Conservation (phyloP, 2,113 vertebrate genomes). For the Grantiella picta region DNA sequence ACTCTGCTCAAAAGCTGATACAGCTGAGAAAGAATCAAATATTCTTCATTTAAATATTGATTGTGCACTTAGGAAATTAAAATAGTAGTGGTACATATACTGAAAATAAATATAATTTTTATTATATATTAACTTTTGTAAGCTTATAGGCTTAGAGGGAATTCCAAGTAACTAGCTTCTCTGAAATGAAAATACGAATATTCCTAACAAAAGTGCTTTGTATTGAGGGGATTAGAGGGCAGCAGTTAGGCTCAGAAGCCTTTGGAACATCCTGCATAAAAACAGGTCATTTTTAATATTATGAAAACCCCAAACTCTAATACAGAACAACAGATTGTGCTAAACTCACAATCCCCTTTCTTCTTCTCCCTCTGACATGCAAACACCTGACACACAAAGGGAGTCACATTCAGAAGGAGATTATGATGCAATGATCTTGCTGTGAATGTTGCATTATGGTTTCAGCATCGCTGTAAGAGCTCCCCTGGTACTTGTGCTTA, state of each 20-base stretch:
- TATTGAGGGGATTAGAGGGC: constrained; percentile 18
- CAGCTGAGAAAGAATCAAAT: background rate
- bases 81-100: background rate
- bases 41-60: constrained; percentile 29
- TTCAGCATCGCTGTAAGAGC: constrained; percentile 61
- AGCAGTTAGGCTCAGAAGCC: constrained; percentile 15
- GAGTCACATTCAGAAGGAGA: constrained; percentile 68
- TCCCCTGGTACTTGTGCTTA: constrained; percentile 73
- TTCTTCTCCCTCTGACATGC: constrained; percentile 45
- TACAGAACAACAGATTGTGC: constrained; percentile 35
- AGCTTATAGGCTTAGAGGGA: background rate
- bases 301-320: background rate
- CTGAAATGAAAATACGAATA: constrained; percentile 18
- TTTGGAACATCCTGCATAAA: constrained; percentile 8
- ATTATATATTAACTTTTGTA: constrained; percentile 9
- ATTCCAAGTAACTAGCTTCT: constrained; percentile 42
- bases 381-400: constrained; percentile 58
- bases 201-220: constrained; percentile 2
- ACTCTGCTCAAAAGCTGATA: background rate
- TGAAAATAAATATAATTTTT: constrained; percentile 13
- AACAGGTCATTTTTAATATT: background rate
- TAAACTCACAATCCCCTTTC: constrained; percentile 35
- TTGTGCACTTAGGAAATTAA: constrained; percentile 36
- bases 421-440: constrained; percentile 74
- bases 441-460: constrained; percentile 71